These are phyloP conservation scores for Cololabis saira DNA, from an alignment of 2,113 vertebrate genomes.

Conservation along the genomic window DNA sequence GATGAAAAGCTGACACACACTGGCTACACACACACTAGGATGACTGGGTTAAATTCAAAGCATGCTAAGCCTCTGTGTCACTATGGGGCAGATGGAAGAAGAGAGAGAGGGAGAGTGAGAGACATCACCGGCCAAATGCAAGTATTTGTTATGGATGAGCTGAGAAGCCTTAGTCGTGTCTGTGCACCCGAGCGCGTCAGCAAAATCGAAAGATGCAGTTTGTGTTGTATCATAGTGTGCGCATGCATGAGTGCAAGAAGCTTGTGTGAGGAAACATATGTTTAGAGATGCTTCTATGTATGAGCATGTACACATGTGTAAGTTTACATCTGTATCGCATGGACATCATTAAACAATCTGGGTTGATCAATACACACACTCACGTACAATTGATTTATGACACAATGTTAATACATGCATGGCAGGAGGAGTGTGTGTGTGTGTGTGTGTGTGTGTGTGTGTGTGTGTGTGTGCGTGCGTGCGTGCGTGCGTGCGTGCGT, in stretches of 20 bases:
- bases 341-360: constrained; percentile 10
- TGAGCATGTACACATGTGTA: background rate
- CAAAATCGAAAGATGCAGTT: background rate
- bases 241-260: background rate
- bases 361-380: constrained; percentile 48
- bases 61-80: constrained; percentile 46
- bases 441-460: constrained; percentile 12
- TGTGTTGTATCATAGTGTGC: background rate
- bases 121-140: constrained; percentile 15
- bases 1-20: constrained; percentile 33
- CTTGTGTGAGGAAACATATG: no score
- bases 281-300: background rate
- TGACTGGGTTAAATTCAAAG: constrained; percentile 50
- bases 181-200: background rate
- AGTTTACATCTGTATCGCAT: constrained; percentile 15
- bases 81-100: constrained; percentile 42
- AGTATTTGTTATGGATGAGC: constrained; percentile 37
- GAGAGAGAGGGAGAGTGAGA: constrained; percentile 20
- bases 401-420: constrained; percentile 17
- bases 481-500: constrained; percentile 37
- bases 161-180: background rate
- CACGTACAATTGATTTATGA: constrained; percentile 47
- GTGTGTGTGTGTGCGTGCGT: constrained; percentile 12
- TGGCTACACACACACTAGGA: constrained; percentile 8
- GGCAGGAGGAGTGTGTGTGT: constrained; percentile 7